These are phyloP conservation scores for Ctenomys sociabilis DNA, from an alignment of 2,113 vertebrate genomes.

Conservation along the genomic window DNA sequence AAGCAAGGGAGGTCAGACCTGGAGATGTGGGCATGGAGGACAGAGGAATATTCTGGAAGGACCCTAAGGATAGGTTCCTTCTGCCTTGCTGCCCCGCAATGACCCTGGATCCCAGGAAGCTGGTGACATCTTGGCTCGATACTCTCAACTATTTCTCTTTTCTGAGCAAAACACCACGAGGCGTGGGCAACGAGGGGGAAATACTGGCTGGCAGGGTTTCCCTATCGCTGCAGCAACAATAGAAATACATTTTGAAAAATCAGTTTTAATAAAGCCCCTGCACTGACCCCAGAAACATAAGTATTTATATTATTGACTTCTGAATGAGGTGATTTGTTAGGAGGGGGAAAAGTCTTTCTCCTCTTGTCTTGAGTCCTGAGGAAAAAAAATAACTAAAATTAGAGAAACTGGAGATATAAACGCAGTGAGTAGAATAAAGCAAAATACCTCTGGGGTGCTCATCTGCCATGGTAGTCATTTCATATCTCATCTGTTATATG, in stretches of 20 bases:
- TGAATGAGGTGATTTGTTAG: conserved; percentile 84
- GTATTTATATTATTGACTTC: conserved; percentile 88
- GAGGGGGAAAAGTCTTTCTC: conserved; percentile 68
- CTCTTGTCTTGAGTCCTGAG: conserved; percentile 85
- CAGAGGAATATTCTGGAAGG: not conserved
- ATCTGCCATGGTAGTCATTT: conserved; percentile 86
- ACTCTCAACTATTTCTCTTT: conserved; percentile 33
- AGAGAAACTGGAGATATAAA: conserved; percentile 87
- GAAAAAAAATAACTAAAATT: conserved; percentile 88
- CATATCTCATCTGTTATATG: conserved; percentile 87
- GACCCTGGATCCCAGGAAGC: conserved; percentile 55
- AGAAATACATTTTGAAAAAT: conserved; percentile 86
- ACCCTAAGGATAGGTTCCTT: conserved; percentile 1
- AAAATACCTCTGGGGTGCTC: conserved; percentile 89
- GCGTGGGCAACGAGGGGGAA: not conserved
- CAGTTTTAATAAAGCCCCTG: conserved; percentile 88
- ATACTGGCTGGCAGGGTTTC: conserved; percentile 62
- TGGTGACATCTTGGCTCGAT: not conserved
- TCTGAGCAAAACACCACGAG: not conserved
- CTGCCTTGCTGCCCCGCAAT: conserved; percentile 54
- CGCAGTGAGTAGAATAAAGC: conserved; percentile 86
- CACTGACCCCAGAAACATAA: conserved; percentile 84
- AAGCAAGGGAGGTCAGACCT: not conserved
- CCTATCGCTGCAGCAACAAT: conserved; percentile 74
- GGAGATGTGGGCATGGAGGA: conserved; percentile 42